phyloP scores from a whole-genome alignment of 2,113 vertebrate genomes.

The Sebastes fasciatus region DNA sequence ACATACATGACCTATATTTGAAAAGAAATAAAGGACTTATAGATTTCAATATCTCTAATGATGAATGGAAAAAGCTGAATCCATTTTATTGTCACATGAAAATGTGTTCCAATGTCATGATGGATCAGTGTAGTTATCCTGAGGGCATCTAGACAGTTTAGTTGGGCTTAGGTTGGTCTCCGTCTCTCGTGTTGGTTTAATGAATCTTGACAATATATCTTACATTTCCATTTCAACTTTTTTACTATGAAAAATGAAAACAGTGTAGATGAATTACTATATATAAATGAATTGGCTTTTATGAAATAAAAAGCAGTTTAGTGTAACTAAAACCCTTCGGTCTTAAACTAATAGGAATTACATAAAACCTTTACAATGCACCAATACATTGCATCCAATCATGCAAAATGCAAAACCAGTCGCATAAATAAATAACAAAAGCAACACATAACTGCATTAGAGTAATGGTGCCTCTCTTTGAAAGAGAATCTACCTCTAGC shows the following conservation, averaged over 20 bases:
- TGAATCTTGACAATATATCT: neutral
- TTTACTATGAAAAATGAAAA: neutral
- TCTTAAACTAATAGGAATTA: neutral
- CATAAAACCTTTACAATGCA: neutral
- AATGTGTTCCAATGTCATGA: neutral
- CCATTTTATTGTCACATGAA: neutral
- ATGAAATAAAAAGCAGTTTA: neutral
- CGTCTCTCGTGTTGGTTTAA: neutral
- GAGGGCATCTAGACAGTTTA: conserved; percentile 1
- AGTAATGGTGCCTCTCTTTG: conserved; percentile 16
- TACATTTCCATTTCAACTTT: neutral
- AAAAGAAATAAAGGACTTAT: conserved; percentile 13
- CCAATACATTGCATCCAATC: neutral
- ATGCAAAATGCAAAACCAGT: neutral
- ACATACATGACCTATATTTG: conserved; percentile 52
- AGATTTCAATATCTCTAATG: conserved; percentile 2
- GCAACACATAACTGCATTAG: conserved; percentile 24
- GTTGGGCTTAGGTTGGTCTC: neutral
- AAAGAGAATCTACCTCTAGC: conserved; percentile 6
- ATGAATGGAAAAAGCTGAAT: neutral
- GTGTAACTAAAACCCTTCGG: neutral
- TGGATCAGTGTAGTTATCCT: neutral
- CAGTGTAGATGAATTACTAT: neutral
- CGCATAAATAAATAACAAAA: conserved; percentile 46
- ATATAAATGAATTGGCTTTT: neutral